Evolutionary conservation across 2,888 invertebrate species (phyloP).

Genomic region (Drosophila diplacantha): DNA sequence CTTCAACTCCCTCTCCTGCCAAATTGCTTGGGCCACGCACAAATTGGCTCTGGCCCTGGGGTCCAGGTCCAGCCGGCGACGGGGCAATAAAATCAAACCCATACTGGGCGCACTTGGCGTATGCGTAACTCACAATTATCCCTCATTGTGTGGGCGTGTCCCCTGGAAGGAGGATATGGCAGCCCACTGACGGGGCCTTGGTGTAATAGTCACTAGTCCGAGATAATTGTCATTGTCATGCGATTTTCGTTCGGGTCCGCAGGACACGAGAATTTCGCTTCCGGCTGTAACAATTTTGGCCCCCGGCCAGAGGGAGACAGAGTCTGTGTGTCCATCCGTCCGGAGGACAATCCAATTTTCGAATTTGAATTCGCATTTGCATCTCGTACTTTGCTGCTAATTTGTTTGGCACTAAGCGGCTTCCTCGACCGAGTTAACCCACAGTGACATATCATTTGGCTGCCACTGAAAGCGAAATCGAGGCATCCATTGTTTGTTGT

Average conservation of each 20-base stretch:
- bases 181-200: slow-evolving; percentile 28
- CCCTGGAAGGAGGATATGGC: slow-evolving; percentile 6
- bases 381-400: slow-evolving; percentile 33
- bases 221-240: slow-evolving; percentile 67
- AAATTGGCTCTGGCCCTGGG: slow-evolving; percentile 55
- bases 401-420: slow-evolving; percentile 25
- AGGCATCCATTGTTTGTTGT: not conserved
- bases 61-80: slow-evolving; percentile 14
- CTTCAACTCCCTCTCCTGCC: slow-evolving; percentile 44
- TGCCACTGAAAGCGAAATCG: slow-evolving; percentile 14
- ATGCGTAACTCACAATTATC: slow-evolving; percentile 70
- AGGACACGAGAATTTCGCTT: slow-evolving; percentile 26
- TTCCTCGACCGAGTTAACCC: slow-evolving; percentile 17
- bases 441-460: slow-evolving; percentile 11
- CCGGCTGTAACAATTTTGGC: slow-evolving; percentile 25
- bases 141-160: slow-evolving; percentile 62
- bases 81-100: slow-evolving; percentile 63
- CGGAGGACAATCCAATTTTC: slow-evolving; percentile 30
- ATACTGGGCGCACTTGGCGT: slow-evolving; percentile 51
- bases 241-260: slow-evolving; percentile 26
- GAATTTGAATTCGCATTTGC: slow-evolving; percentile 28
- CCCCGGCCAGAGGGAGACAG: not conserved
- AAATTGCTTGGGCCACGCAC: slow-evolving; percentile 51
- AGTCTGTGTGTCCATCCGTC: not conserved
- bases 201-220: slow-evolving; percentile 46